Evolutionary conservation across 2,113 vertebrate genomes (phyloP).

Genomic region (Dicentrarchus labrax): DNA sequence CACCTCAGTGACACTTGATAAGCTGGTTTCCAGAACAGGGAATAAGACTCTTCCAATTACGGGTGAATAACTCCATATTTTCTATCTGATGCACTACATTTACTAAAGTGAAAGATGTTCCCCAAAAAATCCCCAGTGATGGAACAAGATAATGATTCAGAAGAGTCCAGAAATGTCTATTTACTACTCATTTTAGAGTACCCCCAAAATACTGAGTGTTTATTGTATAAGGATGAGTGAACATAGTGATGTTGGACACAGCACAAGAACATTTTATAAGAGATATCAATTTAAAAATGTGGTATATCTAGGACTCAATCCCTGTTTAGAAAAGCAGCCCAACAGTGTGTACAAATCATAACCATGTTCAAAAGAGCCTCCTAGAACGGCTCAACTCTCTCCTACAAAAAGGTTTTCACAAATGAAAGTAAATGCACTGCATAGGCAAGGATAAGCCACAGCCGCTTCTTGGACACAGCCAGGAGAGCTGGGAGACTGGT

Average conservation of each 20-base stretch:
- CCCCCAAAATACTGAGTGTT: background rate
- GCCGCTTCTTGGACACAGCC: constrained; percentile 59
- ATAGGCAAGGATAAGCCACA: constrained; percentile 74
- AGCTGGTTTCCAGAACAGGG: constrained; percentile 39
- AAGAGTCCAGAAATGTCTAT: background rate
- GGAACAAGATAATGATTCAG: background rate
- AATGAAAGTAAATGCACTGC: constrained; percentile 77
- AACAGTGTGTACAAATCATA: constrained; percentile 36
- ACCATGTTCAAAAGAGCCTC: constrained; percentile 47
- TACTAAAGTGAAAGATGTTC: background rate
- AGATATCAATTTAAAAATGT: constrained; percentile 3
- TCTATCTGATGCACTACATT: background rate
- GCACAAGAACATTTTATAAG: background rate
- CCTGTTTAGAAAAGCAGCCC: constrained; percentile 30
- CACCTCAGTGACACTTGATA: constrained; percentile 44
- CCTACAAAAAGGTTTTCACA: constrained; percentile 53
- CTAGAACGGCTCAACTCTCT: constrained; percentile 46
- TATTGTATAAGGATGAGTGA: background rate
- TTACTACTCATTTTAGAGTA: background rate
- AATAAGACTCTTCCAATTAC: constrained; percentile 26
- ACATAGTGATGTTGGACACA: background rate
- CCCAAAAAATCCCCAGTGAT: background rate
- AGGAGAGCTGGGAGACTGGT: constrained; percentile 37
- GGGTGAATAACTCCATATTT: background rate
- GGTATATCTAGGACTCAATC: constrained; percentile 13